phyloP scores from a whole-genome alignment of 1,140 invertebrate genomes.

The Drosophila saltans region DNA sequence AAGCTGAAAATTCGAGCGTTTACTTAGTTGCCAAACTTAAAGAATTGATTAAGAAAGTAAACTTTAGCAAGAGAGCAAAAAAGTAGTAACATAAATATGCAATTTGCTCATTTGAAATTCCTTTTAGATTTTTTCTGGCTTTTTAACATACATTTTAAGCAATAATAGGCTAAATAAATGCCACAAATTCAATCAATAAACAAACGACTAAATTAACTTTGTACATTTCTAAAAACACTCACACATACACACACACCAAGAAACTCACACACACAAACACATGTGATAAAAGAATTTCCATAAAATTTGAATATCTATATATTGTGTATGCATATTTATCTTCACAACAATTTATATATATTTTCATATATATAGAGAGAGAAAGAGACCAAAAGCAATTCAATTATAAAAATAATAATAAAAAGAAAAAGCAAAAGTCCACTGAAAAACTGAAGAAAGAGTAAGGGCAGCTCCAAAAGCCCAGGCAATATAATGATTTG shows the following conservation, averaged over 20 bases:
- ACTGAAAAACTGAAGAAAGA: slow-evolving; percentile 9
- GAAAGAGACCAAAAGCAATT: slow-evolving; percentile 33
- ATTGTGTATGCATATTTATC: slow-evolving; percentile 36
- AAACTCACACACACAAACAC: not conserved
- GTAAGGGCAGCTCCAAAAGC: slow-evolving; percentile 13
- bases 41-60: not conserved
- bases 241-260: slow-evolving; percentile 12
- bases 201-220: slow-evolving; percentile 53
- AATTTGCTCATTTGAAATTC: not conserved
- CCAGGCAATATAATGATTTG: slow-evolving; percentile 68
- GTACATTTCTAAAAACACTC: slow-evolving; percentile 36
- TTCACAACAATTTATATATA: not conserved
- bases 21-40: not conserved
- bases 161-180: slow-evolving; percentile 56
- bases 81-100: slow-evolving; percentile 1
- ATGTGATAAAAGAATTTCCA: slow-evolving; percentile 23
- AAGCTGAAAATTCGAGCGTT: slow-evolving; percentile 6
- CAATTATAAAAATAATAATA: slow-evolving; percentile 46
- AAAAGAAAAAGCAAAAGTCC: slow-evolving; percentile 17
- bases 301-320: slow-evolving; percentile 57
- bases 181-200: slow-evolving; percentile 59
- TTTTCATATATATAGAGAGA: slow-evolving; percentile 30
- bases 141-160: slow-evolving; percentile 8
- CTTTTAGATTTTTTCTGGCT: not conserved
- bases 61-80: not conserved